Evolutionary conservation across 2,113 vertebrate species (phyloP).

Genomic region (Otolemur garnettii): DNA sequence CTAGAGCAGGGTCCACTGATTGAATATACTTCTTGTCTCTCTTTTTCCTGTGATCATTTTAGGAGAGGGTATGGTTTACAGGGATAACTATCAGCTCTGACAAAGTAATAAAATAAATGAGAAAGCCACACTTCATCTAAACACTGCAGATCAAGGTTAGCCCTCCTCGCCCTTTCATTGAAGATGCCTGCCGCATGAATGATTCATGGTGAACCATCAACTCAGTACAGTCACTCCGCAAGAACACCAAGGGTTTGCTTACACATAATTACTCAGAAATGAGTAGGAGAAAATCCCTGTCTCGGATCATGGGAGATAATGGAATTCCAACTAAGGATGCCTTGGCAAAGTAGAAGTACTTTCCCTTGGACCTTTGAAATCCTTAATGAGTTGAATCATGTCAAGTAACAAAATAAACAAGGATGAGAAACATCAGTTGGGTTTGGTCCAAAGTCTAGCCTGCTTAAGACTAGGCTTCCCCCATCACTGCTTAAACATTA

Average conservation of each 20-base stretch:
- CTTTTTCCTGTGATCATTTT: conserved; percentile 75
- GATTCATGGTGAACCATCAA: conserved; percentile 84
- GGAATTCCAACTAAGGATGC: conserved; percentile 80
- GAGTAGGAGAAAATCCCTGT: conserved; percentile 87
- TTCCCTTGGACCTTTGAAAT: conserved; percentile 85
- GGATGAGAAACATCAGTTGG: conserved; percentile 82
- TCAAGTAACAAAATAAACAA: conserved; percentile 83
- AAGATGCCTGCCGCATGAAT: conserved; percentile 69
- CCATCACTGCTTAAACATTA: conserved; percentile 51
- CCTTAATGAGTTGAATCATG: conserved; percentile 86
- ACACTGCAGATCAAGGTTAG: conserved; percentile 73
- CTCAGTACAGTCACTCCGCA: conserved; percentile 79
- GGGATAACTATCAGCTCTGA: conserved; percentile 74
- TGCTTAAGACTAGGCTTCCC: conserved; percentile 77
- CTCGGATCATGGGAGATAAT: conserved; percentile 82
- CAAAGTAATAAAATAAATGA: conserved; percentile 77
- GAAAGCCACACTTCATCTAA: conserved; percentile 77
- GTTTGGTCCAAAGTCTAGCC: conserved; percentile 79
- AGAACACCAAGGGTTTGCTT: conserved; percentile 85
- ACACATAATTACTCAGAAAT: conserved; percentile 86
- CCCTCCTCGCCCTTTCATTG: conserved; percentile 33
- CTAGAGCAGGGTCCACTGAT: conserved; percentile 65
- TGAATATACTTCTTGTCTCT: conserved; percentile 62
- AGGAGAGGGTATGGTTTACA: conserved; percentile 70
- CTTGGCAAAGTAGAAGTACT: conserved; percentile 83